These are phyloP conservation scores for Melanotaenia nigrans DNA, from an alignment of 2,797 vertebrate species.

Conservation along the genomic window DNA sequence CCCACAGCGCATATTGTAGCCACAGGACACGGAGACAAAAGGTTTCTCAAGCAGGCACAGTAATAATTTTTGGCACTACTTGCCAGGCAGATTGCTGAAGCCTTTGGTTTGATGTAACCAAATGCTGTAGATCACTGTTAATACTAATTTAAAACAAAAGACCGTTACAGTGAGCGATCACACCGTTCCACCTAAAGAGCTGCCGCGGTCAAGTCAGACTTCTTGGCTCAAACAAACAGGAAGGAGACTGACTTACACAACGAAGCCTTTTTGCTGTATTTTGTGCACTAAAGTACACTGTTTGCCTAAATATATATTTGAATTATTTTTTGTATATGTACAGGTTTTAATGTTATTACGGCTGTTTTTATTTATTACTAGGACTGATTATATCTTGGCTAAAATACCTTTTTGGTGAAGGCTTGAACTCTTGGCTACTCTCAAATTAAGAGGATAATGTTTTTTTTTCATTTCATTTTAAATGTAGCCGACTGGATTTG, in stretches of 20 bases:
- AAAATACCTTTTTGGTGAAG: slow-evolving; percentile 61
- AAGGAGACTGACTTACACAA: slow-evolving; percentile 27
- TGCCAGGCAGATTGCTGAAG: slow-evolving; percentile 18
- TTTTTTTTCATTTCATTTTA: slow-evolving; percentile 38
- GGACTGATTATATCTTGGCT: slow-evolving; percentile 60
- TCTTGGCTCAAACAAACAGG: slow-evolving; percentile 23
- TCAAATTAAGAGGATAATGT: slow-evolving; percentile 28
- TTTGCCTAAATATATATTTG: slow-evolving; percentile 71
- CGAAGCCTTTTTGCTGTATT: slow-evolving; percentile 76
- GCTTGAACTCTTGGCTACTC: slow-evolving; percentile 56
- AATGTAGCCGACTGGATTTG: slow-evolving; percentile 52
- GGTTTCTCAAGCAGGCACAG: slow-evolving; percentile 23
- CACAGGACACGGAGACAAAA: slow-evolving; percentile 1
- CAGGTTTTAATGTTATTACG: slow-evolving; percentile 73
- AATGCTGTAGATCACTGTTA: slow-evolving; percentile 15
- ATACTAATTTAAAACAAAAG: slow-evolving; percentile 6
- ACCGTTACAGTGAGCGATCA: not conserved
- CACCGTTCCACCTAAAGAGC: slow-evolving; percentile 32
- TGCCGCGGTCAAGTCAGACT: slow-evolving; percentile 27
- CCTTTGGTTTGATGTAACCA: slow-evolving; percentile 30
- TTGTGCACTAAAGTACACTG: slow-evolving; percentile 82
- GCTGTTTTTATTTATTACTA: slow-evolving; percentile 82
- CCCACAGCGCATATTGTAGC: slow-evolving; percentile 7
- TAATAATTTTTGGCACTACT: not conserved
- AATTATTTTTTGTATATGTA: slow-evolving; percentile 75